Evolutionary conservation across 2,797 vertebrate species (phyloP).

Genomic region (Sebastolobus alascanus): DNA sequence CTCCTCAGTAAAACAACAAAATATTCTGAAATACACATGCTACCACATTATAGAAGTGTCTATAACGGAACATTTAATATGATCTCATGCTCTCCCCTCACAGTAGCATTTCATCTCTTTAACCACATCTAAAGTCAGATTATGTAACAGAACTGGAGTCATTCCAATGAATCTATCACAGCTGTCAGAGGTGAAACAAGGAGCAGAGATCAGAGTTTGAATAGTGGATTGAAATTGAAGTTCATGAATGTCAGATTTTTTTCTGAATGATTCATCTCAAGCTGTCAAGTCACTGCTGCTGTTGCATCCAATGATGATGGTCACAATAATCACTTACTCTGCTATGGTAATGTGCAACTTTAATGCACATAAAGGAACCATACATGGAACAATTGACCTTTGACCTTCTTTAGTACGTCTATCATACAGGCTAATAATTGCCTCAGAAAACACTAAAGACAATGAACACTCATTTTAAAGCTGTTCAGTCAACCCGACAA

Average conservation of each 20-base stretch:
- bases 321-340: not conserved
- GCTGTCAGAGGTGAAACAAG: conserved; percentile 8
- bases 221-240: conserved; percentile 25
- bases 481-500: not conserved
- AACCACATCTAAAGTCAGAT: not conserved
- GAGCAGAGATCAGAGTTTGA: conserved; percentile 11
- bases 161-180: conserved; percentile 16
- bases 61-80: not conserved
- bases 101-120: not conserved
- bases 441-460: conserved; percentile 2
- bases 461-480: conserved; percentile 1
- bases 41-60: not conserved
- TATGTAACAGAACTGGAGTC: not conserved
- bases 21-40: not conserved
- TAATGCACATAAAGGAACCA: conserved; percentile 1
- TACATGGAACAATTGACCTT: not conserved
- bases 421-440: conserved; percentile 10
- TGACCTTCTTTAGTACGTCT: not conserved
- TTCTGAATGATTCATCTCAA: conserved; percentile 5
- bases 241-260: conserved; percentile 33
- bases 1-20: not conserved
- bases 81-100: not conserved
- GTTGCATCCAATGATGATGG: conserved; percentile 15
- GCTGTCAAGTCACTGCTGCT: conserved; percentile 4
- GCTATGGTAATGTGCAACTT: not conserved